Evolutionary conservation across 2,113 vertebrate genomes (phyloP), one percentile per base, ranked within the genome.

Genomic region (Centropus unirufus): DNA sequence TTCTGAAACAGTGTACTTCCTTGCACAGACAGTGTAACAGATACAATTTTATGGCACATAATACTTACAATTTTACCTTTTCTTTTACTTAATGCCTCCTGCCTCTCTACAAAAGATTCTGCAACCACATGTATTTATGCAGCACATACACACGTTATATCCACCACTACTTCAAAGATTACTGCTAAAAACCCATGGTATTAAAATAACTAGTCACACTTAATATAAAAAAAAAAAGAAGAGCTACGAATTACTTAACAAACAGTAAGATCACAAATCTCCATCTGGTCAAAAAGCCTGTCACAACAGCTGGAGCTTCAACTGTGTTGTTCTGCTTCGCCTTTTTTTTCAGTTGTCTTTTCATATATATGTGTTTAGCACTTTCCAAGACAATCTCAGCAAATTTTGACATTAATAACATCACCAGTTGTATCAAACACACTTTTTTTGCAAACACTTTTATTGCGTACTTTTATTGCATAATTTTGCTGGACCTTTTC

Each of bases 221-320:
- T 75, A 17, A 55, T 51, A 77, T 6, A 39, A 24, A 61, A 77
- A 87, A 52, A 47, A 44, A 36, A 36, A 82, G 19, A 79, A 59
- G 42, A 80, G 42, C 47, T 78, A 81, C 2, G 1, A 78, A 87
- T 47, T 70, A 57, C 44, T 85, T 90, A 87, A 89, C 23, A 72
- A 93, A 81, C 66, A 87, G n/a, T 52, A 84, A 89, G 61, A 85
- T 83, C 70, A 80, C 72, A 84, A 73, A 39, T 63, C 54, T 79
- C 81, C 91, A 95, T 79, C 84, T 92, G 91, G 58, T 46, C 58
- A 73, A 69, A 85, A 92, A 80, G 12, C 22, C 87, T 11, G 34
- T 47, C 46, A 51, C 36, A 90, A 92, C 69, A 92, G 83, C 91
- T 94, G 73, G 80, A 93, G 49, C 44, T 81, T 61, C 59, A 39